Conservation (phyloP, 1,140 invertebrate genomes). For the Solenopsis invicta region DNA sequence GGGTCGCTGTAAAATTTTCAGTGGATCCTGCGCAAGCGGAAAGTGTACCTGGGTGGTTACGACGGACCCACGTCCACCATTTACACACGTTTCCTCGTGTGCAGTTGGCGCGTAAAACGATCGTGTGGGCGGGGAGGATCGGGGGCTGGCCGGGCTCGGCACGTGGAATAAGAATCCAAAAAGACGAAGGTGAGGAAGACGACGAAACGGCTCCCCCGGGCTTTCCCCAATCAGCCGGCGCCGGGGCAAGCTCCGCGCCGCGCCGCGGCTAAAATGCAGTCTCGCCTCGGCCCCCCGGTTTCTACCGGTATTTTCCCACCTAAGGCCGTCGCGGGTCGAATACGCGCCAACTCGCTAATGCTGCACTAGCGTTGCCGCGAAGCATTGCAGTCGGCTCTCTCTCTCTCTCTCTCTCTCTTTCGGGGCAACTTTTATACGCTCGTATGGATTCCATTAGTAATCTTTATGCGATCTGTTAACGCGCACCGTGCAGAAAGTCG, state of each 20-base stretch:
- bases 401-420: no score
- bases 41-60: constrained; percentile 62
- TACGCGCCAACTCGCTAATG: constrained; percentile 73
- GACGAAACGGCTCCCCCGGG: constrained; percentile 83
- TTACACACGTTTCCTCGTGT: constrained; percentile 71
- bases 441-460: constrained; percentile 75
- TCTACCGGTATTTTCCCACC: constrained; percentile 55
- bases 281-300: constrained; percentile 18
- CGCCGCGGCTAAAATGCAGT: constrained; percentile 74
- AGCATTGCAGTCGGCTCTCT: constrained; percentile 23
- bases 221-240: constrained; percentile 82
- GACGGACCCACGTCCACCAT: constrained; percentile 61
- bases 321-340: constrained; percentile 7
- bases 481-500: constrained; percentile 55
- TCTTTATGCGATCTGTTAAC: constrained; percentile 77
- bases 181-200: constrained; percentile 69
- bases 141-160: constrained; percentile 26
- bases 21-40: constrained; percentile 62
- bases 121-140: constrained; percentile 57
- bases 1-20: constrained; percentile 72
- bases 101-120: constrained; percentile 75
- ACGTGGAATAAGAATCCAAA: constrained; percentile 76
- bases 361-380: constrained; percentile 5
- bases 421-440: constrained; percentile 67
- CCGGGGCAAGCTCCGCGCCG: constrained; percentile 31